phyloP scores from a whole-genome alignment of 2,113 vertebrate genomes.

The Phylloscopus trochilus region DNA sequence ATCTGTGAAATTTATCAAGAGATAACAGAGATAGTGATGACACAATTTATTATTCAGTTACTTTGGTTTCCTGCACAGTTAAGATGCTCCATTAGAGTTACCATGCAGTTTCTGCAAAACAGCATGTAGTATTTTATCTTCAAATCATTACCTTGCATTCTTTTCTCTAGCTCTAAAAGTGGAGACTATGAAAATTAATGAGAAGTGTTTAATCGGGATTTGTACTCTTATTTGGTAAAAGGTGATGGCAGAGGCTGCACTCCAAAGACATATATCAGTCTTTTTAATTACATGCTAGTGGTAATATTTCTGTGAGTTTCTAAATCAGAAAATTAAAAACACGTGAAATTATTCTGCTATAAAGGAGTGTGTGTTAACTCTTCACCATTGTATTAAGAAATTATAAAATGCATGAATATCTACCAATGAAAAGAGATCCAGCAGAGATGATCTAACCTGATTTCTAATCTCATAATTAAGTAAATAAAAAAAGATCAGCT shows the following conservation, averaged over 20 bases:
- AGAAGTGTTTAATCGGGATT: not conserved
- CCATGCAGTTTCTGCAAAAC: not conserved
- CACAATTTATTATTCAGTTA: not conserved
- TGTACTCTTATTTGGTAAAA: not conserved
- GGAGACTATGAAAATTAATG: not conserved
- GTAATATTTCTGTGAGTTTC: not conserved
- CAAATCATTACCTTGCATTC: not conserved
- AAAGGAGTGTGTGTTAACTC: not conserved
- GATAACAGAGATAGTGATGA: not conserved
- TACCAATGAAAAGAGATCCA: not conserved
- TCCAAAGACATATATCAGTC: not conserved
- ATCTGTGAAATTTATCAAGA: not conserved
- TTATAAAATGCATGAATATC: not conserved
- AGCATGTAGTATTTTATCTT: not conserved
- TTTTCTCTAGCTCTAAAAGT: not conserved
- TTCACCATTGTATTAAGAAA: not conserved
- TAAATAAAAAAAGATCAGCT: not conserved
- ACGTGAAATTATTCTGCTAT: not conserved
- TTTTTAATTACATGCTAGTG: not conserved
- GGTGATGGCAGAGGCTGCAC: not conserved
- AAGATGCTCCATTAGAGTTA: not conserved
- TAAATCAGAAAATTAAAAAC: conserved; percentile 7
- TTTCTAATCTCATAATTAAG: not conserved
- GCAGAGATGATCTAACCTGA: not conserved
- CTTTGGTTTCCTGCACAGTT: not conserved